Evolutionary conservation across 1,140 invertebrate species (phyloP).

Genomic region (Littorina saxatilis): DNA sequence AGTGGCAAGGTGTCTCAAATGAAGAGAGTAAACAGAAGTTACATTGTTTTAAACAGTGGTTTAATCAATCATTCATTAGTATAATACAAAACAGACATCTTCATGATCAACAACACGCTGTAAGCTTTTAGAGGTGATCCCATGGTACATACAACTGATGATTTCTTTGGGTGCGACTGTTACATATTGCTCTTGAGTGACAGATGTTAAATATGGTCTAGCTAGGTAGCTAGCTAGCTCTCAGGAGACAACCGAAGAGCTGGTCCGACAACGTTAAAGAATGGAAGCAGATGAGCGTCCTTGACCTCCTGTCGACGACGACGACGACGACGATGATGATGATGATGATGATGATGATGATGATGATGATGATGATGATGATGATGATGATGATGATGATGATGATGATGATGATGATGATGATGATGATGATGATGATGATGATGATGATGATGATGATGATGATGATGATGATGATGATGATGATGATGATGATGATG

Average conservation of each 20-base stretch:
- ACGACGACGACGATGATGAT: background rate
- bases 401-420: background rate
- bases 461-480: conserved; percentile 9
- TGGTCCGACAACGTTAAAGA: conserved; percentile 4
- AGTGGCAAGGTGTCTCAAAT: too few species aligned
- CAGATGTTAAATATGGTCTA: too few species aligned
- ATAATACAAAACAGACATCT: too few species aligned
- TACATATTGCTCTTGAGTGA: too few species aligned
- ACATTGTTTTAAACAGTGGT: too few species aligned
- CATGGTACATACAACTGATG: too few species aligned
- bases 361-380: conserved; percentile 15
- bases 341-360: background rate
- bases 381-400: background rate
- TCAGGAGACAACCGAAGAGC: too few species aligned
- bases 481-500: conserved; percentile 10
- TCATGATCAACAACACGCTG: too few species aligned
- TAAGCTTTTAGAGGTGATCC: too few species aligned
- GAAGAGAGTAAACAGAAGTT: too few species aligned
- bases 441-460: conserved; percentile 7
- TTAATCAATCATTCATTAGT: too few species aligned
- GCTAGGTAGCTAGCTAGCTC: background rate
- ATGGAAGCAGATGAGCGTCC: background rate
- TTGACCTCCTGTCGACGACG: background rate
- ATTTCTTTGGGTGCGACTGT: too few species aligned
- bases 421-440: background rate